These are phyloP conservation scores for Tenthredo distinguenda DNA, from an alignment of 2,888 invertebrate genomes.

Conservation along the genomic window DNA sequence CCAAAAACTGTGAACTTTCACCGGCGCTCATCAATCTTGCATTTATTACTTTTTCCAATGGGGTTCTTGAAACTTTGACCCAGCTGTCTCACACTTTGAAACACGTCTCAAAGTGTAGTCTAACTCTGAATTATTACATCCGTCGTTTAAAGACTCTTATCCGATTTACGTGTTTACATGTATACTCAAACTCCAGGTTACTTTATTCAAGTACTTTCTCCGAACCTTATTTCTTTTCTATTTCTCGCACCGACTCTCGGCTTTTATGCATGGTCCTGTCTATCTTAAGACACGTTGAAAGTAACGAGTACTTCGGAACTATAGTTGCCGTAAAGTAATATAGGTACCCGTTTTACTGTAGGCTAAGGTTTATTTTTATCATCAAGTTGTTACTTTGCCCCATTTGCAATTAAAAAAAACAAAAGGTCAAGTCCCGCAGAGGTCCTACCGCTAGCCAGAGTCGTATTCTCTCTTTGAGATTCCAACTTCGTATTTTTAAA, in stretches of 20 bases:
- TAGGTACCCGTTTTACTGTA: background rate
- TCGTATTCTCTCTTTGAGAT: slow-evolving; percentile 62
- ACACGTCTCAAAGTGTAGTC: background rate
- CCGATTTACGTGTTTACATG: background rate
- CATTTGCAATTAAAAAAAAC: slow-evolving; percentile 67
- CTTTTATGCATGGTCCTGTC: background rate
- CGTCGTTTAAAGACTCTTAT: background rate
- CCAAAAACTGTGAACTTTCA: background rate
- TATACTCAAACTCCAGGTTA: background rate
- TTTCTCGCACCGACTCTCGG: background rate
- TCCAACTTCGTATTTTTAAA: background rate
- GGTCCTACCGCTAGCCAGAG: slow-evolving; percentile 56
- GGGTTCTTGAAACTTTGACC: slow-evolving; percentile 14
- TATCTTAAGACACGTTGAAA: background rate
- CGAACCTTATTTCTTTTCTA: background rate
- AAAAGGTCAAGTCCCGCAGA: slow-evolving; percentile 67
- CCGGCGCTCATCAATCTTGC: background rate
- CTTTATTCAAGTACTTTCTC: background rate
- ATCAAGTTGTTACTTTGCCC: slow-evolving; percentile 5
- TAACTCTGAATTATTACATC: slow-evolving; percentile 24
- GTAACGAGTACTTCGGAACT: background rate
- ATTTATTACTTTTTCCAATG: background rate
- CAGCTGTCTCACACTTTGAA: background rate
- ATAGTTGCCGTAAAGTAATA: background rate
- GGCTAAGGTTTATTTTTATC: slow-evolving; percentile 32